Base-by-base conservation (phyloP, 2,888 invertebrate species). In the Pemphredon lugubris region DNA sequence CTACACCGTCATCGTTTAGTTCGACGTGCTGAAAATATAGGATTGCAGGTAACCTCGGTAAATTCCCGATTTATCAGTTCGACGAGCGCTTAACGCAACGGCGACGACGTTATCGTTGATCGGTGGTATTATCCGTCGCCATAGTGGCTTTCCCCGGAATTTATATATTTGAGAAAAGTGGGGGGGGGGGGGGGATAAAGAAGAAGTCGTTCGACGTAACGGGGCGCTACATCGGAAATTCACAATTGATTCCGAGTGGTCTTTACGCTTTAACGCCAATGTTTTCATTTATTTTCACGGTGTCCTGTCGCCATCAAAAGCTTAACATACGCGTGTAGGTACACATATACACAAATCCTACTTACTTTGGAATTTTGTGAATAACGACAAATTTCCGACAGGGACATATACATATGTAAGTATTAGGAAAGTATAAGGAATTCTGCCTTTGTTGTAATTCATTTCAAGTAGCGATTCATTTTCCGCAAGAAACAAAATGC, bases 1-100 rank as follows among this genome's bases (percentile, higher is more conserved):
- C n/a, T n/a, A n/a, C n/a, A n/a, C n/a, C n/a, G n/a, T n/a, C n/a
- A 34, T 11, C 6, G 26, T 26, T 7, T 26, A 34, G 20, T 40
- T 39, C 40, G 58, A 13, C 32, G 57, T 21, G 57, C 21, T 47
- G 58, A 69, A 74, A 59, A 48, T 67, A 58, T 48, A 57, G 40
- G 59, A 60, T 64, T 50, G 50, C 48, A 71, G 69, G 67, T 50
- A 54, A 50, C 70, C 58, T 55, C 79, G 53, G 70, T 84, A 82
- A 83, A 83, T 84, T 81, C 64, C 67, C 77, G 77, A 84, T 83
- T 85, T 84, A 84, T 84, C 84, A 75, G 73, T 59, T 66, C 70
- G 69, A 64, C 79, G 77, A 77, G 66, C 79, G 70, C 69, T 79
- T 75, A 79, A 79, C 75, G 73, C 75, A 81, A 80, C 53, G 73